Evolutionary conservation across 2,888 invertebrate species (phyloP).

Genomic region (Conomelus anceps): DNA sequence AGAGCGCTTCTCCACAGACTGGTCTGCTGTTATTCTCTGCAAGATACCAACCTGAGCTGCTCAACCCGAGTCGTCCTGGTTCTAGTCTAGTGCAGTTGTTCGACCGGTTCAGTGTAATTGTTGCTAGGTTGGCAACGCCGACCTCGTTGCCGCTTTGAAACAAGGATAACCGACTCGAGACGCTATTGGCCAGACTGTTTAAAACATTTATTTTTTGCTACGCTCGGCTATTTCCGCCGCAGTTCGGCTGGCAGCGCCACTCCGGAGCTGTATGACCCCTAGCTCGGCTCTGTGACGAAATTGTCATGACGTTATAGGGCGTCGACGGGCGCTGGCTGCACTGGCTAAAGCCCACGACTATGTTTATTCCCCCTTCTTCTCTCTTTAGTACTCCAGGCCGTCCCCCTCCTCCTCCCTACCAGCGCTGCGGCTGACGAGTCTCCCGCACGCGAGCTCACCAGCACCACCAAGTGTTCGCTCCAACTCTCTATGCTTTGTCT

Average conservation of each 20-base stretch:
- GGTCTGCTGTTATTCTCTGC: neutral
- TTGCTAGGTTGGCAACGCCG: neutral
- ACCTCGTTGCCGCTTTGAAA: neutral
- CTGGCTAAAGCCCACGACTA: conserved; percentile 24
- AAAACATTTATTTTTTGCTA: conserved; percentile 22
- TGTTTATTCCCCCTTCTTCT: conserved; percentile 25
- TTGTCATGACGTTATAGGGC: conserved; percentile 28
- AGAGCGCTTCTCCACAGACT: neutral
- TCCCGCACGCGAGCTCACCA: conserved; percentile 20
- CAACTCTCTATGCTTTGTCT: conserved; percentile 11
- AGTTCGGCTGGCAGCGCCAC: conserved; percentile 22
- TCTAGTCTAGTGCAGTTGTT: neutral
- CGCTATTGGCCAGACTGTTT: conserved; percentile 24
- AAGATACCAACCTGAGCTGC: neutral
- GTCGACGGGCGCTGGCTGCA: conserved; percentile 19
- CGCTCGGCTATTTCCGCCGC: conserved; percentile 21
- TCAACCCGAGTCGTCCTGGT: neutral
- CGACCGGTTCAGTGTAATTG: neutral
- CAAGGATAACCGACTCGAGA: conserved; percentile 7
- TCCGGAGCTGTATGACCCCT: conserved; percentile 23
- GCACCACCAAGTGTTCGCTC: conserved; percentile 24
- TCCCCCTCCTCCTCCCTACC: neutral
- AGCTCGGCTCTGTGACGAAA: conserved; percentile 27
- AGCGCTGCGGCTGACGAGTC: conserved; percentile 7
- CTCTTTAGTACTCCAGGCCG: neutral